A percentile compares a stretch with the other conserved stretches of the same genome.
phyloP scores from a whole-genome alignment of 2,797 vertebrate genomes.

The Microcaecilia unicolor region DNA sequence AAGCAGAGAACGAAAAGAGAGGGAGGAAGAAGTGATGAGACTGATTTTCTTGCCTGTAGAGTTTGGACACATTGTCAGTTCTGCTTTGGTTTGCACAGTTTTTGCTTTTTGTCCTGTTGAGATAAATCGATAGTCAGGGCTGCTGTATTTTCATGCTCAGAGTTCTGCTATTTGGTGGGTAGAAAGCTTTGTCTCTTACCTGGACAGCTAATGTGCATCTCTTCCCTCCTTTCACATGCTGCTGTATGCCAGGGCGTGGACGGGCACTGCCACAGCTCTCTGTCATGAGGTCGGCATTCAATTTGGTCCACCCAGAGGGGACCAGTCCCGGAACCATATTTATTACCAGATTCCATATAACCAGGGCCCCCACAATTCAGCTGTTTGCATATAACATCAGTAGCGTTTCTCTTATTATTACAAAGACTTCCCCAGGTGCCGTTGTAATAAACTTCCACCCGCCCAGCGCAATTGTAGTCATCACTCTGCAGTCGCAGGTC shows the following conservation, averaged over 20 bases:
- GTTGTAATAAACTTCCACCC: slow-evolving; percentile 49
- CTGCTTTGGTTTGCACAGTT: too few relatives aligned
- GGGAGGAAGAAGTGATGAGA: too few relatives aligned
- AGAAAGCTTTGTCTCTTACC: background rate
- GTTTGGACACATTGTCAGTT: too few relatives aligned
- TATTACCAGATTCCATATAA: background rate
- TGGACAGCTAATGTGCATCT: slow-evolving; percentile 20
- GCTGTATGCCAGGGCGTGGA: slow-evolving; percentile 15
- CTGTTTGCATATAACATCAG: slow-evolving; percentile 18
- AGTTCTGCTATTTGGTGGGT: too few relatives aligned
- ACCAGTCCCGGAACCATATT: background rate
- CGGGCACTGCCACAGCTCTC: slow-evolving; percentile 21
- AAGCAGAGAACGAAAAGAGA: too few relatives aligned
- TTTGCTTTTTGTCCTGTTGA: too few relatives aligned
- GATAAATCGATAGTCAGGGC: too few relatives aligned
- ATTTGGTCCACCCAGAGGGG: slow-evolving; percentile 22
- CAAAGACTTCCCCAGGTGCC: slow-evolving; percentile 43
- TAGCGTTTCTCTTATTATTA: background rate
- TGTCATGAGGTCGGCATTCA: slow-evolving; percentile 12
- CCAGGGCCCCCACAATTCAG: slow-evolving; percentile 25
- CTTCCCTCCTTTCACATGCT: slow-evolving; percentile 1
- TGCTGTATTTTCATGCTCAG: too few relatives aligned
- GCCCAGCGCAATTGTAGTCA: slow-evolving; percentile 23
- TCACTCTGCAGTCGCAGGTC: background rate
- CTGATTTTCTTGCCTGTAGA: too few relatives aligned